Base-by-base conservation (phyloP, 2,113 vertebrate species). In the Notothenia rossii region DNA sequence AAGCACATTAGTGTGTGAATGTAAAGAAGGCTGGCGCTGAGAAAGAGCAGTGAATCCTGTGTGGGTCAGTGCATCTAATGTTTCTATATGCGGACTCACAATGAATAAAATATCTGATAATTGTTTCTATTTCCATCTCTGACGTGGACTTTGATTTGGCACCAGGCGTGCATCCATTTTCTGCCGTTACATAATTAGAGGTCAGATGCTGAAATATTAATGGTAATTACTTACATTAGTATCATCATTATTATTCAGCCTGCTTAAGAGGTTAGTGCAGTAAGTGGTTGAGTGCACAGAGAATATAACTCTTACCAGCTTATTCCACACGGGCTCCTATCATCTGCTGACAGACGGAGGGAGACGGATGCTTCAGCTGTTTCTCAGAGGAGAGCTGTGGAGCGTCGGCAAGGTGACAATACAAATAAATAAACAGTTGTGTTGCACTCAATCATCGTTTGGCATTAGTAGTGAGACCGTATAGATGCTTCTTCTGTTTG, bases 161-260 rank as follows among this genome's bases (percentile, higher is more conserved):
- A 65, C 43, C 72, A 63, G 79, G 58, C 63, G 5, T 36, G 33
- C 36, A 82, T 70, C 71, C 64, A 75, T 87, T 68, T 81, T 61
- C 81, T 77, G 77, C 71, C n/a, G 54, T 58, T 46, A 63, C 77
- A 36, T 79, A 78, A 83, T 79, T 68, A 15, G 18, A 73, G 76
- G 68, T 45, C 56, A 65, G 50, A 58, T 80, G 18, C 68, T 92
- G 87, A 89, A 89, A 88, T 84, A 84, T 87, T 90, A 82, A 91
- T 84, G 77, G 14, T 87, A 88, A 91, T 91, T 89, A 86, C 87
- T 86, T 76, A 79, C 84, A 89, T 91, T 91, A 82, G 81, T 74
- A 80, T 80, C 70, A 56, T 81, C 74, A 82, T 87, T 90, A 87
- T 90, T 86, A 87, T 89, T 87, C 81, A 86, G 80, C 82, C 77